Evolutionary conservation across 1,140 invertebrate genomes (phyloP), one percentile per base, ranked within the genome.

Genomic region (Sinonovacula constricta): DNA sequence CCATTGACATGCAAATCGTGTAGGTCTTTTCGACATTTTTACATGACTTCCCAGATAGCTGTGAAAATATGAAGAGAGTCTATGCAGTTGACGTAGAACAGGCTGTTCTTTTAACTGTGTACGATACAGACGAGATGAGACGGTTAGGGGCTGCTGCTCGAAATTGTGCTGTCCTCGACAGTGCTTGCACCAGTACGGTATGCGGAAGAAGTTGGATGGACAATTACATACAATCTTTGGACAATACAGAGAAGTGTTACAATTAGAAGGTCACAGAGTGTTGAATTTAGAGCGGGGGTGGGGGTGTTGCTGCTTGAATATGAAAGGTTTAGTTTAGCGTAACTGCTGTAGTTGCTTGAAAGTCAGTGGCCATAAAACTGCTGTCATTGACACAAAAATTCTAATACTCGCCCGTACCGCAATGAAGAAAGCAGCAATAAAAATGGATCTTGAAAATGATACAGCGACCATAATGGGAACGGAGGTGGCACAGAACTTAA

Each of bases 81-180:
- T 24, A 74, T 74, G 36, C 39, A 10, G 60, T 59, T 57, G 59
- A 71, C 54, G 69, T 57, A 22, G 63, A 80, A 67, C 14, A 80
- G 28, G 65, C 49, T 24, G 65, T 80, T 54, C 45, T 80, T 7
- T 80, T 80, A 26, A 79, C 76, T 54, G 71, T 65, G 12, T 65
- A 76, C 36, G 49, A 75, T 3, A 69, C 31, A 30, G 31, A 63
- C 18, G 72, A 76, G 22, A 56, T 81, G 10, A 28, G 31, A 57
- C 53, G 56, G 2, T 34, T 77, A 10, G 79, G 56, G 18, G 59
- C 45, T 51, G 79, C 70, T 69, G 72, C 79, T 39, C 24, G 60
- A 49, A 81, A 81, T 53, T 76, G 63, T 79, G 80, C 63, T 36
- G 74, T 81, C 4, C 39, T 81, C 49, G 74, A 81, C 24, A 81